phyloP scores from a whole-genome alignment of 2,888 invertebrate species.

The Saturnia japonica region DNA sequence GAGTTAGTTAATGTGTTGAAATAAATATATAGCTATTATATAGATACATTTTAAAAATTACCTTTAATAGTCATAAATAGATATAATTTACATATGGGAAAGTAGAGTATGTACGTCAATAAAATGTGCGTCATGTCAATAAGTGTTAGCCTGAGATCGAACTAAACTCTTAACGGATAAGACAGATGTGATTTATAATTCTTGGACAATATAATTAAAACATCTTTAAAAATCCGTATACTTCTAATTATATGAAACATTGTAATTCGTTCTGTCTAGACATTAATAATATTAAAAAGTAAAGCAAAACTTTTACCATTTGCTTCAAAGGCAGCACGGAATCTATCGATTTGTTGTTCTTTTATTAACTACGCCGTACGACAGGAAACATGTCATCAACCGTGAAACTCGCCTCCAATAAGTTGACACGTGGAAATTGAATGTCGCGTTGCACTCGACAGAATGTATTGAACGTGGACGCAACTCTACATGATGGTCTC shows the following conservation, averaged over 20 bases:
- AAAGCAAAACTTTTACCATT: slow-evolving; percentile 3
- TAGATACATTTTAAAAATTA: no score
- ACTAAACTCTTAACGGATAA: not conserved
- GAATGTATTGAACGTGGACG: slow-evolving; percentile 26
- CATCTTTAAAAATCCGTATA: not conserved
- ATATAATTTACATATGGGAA: no score
- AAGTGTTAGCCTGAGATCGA: not conserved
- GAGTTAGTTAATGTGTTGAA: no score
- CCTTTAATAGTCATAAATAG: no score
- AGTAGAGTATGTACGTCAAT: no score
- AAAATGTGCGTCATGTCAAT: not conserved
- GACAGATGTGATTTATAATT: not conserved
- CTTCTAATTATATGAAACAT: not conserved
- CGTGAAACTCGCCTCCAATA: slow-evolving; percentile 30
- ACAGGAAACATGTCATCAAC: slow-evolving; percentile 27
- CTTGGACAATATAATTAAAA: no score
- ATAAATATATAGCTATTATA: no score
- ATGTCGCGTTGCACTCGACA: slow-evolving; percentile 37
- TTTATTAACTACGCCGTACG: slow-evolving; percentile 6
- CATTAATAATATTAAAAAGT: not conserved
- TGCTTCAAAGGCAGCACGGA: not conserved
- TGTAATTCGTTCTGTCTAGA: not conserved
- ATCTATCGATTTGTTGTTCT: slow-evolving; percentile 18
- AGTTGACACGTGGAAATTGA: slow-evolving; percentile 53
- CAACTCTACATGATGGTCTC: not conserved